Conservation (phyloP, 2,797 vertebrate genomes). For the Astyanax mexicanus region DNA sequence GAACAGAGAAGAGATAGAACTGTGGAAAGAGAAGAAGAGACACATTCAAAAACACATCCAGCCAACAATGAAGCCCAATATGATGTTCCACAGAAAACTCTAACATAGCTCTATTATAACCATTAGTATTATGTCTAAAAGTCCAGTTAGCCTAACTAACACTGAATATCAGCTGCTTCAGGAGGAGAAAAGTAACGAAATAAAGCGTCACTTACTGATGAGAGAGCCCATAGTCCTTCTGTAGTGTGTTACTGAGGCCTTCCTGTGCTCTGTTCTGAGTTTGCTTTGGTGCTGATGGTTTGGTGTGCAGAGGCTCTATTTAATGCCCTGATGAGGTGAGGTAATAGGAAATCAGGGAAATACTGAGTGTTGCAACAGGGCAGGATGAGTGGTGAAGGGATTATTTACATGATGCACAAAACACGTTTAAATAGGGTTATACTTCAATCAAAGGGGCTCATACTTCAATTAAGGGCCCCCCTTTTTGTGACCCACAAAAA, state of each 20-base stretch:
- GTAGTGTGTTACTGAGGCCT: background rate
- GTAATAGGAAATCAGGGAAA: slow-evolving; percentile 30
- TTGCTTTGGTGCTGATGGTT: background rate
- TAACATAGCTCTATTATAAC: too few species aligned
- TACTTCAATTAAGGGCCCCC: too few species aligned
- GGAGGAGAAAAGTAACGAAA: background rate
- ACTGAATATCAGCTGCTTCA: background rate
- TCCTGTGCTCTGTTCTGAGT: background rate
- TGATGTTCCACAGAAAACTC: too few species aligned
- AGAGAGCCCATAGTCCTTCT: slow-evolving; percentile 23
- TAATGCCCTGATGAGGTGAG: background rate
- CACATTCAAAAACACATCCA: too few species aligned
- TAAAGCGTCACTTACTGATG: slow-evolving; percentile 19
- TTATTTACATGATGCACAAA: background rate
- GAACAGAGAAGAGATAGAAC: slow-evolving; percentile 53
- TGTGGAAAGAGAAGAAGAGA: slow-evolving; percentile 33
- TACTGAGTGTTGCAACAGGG: slow-evolving; percentile 4
- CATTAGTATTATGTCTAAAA: too few species aligned
- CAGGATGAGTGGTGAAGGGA: background rate
- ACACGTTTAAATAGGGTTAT: background rate
- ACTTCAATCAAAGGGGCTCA: background rate
- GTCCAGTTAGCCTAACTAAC: background rate
- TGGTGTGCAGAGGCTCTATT: slow-evolving; percentile 8
- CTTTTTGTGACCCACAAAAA: too few species aligned
- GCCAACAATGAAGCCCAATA: background rate